Base-by-base conservation (phyloP, 2,888 invertebrate genomes). In the Latheticus oryzae region DNA sequence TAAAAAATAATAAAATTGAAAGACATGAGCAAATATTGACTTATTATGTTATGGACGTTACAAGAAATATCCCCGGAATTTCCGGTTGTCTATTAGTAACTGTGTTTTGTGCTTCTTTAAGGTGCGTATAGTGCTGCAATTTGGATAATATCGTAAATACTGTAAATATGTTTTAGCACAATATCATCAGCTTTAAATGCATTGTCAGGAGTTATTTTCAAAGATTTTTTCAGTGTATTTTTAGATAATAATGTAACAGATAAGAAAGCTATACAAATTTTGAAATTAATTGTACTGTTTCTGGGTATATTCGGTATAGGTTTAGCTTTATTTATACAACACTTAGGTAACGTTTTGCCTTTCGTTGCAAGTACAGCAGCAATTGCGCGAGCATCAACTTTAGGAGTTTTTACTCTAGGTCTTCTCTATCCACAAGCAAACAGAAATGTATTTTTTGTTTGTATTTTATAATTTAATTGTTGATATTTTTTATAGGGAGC, bases 71-170 rank as follows among this genome's bases (percentile, higher is more conserved):
- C 67, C 87, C 87, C 8, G 90, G 90, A 0, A 80, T 91, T 38
- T 85, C 89, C 17, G 91, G 90, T 1, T 80, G 91, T 33, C 90
- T 91, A 67, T 83, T 90, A 1, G 88, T 90, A 15, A 86, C 89
- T 11, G 82, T 90, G 26, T 89, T 90, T 65, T 87, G 88, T 69
- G 88, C 90, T 0, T 88, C 88, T 0, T 81, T 90, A 13, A 86
- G 84, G 83, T 83, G 71, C 85, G 87, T 23, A n/a, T n/a, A n/a
- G n/a, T n/a, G n/a, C n/a, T n/a, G n/a, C n/a, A n/a, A n/a, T n/a
- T n/a, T n/a, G n/a, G n/a, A n/a, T n/a, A n/a, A n/a, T n/a, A n/a
- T n/a, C n/a, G n/a, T n/a, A n/a, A n/a, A n/a, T n/a, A n/a, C n/a
- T n/a, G n/a, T n/a, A n/a, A n/a, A n/a, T n/a, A 21, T n/a, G 17